Evolutionary conservation across 2,113 vertebrate genomes (phyloP).

Genomic region (Limanda limanda): DNA sequence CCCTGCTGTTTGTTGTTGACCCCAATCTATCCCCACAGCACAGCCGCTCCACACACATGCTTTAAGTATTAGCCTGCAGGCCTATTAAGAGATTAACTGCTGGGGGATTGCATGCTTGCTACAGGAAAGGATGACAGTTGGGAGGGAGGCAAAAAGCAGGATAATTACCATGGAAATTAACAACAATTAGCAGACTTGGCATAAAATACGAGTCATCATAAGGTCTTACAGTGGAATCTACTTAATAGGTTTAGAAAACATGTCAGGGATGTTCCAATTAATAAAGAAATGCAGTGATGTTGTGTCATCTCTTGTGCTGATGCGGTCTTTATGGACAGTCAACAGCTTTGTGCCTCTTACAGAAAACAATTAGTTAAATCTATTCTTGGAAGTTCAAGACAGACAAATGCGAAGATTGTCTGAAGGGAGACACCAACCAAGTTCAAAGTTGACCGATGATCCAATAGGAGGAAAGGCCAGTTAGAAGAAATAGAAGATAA

Average conservation of each 20-base stretch:
- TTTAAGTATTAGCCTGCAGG: slow-evolving; percentile 72
- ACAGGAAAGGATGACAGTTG: slow-evolving; percentile 31
- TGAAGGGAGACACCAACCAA: background rate
- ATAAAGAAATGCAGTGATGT: background rate
- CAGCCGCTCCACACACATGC: slow-evolving; percentile 57
- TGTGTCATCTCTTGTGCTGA: background rate
- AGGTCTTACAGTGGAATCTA: background rate
- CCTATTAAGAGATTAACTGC: slow-evolving; percentile 78
- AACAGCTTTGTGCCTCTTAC: background rate
- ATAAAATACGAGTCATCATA: background rate
- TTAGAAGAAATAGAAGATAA: background rate
- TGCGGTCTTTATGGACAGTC: background rate
- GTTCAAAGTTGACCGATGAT: slow-evolving; percentile 9
- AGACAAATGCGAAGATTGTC: background rate
- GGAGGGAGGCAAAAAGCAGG: slow-evolving; percentile 25
- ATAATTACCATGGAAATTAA: slow-evolving; percentile 8
- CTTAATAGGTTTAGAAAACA: background rate
- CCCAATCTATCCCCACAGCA: slow-evolving; percentile 63
- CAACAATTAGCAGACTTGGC: slow-evolving; percentile 2
- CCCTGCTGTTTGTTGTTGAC: slow-evolving; percentile 55
- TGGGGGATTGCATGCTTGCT: slow-evolving; percentile 51
- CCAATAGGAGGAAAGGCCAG: background rate
- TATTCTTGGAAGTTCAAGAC: background rate
- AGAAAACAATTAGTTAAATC: background rate
- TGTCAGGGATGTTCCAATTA: background rate